These are phyloP conservation scores for Metaphire vulgaris DNA, from an alignment of 1,140 invertebrate species.

Conservation along the genomic window DNA sequence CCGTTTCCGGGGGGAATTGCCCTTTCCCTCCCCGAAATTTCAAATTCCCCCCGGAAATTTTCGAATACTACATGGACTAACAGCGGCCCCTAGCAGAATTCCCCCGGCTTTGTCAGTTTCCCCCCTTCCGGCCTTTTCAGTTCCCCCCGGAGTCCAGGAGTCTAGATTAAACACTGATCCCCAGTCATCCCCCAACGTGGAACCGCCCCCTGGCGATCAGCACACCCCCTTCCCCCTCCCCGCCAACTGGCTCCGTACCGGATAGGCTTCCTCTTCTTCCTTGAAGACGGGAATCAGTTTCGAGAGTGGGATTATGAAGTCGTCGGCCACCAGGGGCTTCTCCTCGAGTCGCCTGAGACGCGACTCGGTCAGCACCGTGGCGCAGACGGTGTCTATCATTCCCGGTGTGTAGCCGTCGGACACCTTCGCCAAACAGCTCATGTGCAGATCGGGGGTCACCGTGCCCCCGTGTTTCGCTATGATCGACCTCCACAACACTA, in stretches of 20 bases:
- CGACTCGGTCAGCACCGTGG: slow-evolving; percentile 73
- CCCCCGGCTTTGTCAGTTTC: background rate
- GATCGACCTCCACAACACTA: slow-evolving; percentile 29
- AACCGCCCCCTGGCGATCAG: no score
- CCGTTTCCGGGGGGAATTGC: no score
- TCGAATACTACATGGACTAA: background rate
- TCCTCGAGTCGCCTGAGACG: slow-evolving; percentile 71
- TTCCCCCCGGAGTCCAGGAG: background rate
- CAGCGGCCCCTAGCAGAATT: background rate
- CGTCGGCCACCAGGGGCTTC: slow-evolving; percentile 70
- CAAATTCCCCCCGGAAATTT: no score
- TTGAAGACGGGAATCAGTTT: slow-evolving; percentile 64
- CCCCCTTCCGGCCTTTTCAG: background rate
- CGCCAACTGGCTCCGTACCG: slow-evolving; percentile 35
- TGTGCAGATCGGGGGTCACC: slow-evolving; percentile 17
- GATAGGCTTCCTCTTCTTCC: slow-evolving; percentile 53
- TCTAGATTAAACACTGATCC: background rate
- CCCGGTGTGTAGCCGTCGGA: slow-evolving; percentile 30
- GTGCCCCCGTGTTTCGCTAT: slow-evolving; percentile 21
- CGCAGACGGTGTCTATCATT: slow-evolving; percentile 34
- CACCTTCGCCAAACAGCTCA: slow-evolving; percentile 30
- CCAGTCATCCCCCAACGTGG: background rate
- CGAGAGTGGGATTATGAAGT: slow-evolving; percentile 75
- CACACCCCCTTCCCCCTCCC: background rate
- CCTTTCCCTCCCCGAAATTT: no score